Evolutionary conservation across 1,140 invertebrate species (phyloP), one percentile per base, ranked within the genome.

Genomic region (Drosophila sucinea): DNA sequence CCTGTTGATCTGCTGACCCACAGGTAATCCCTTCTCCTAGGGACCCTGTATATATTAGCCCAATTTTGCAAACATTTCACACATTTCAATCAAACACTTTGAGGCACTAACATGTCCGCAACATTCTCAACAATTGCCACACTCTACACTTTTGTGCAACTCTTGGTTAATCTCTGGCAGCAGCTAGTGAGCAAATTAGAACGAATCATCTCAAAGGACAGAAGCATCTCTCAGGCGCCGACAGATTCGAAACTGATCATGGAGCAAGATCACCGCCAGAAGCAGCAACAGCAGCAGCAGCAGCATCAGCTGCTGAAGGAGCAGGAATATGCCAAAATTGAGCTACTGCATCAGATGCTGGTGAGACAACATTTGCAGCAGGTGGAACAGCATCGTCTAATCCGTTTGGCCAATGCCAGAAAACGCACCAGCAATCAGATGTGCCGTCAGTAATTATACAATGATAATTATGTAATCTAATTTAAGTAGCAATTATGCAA

Each of bases 311-410:
- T 47, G 4, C 58, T 23, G 2, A 56, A 58, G 51, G 44, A 62
- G 5, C 25, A 55, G 47, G 65, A 55, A 4, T 60, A 85, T 57
- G 81, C 66, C 38, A 81, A 81, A 33, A 61, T 85, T 58, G 77
- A 77, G 51, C 51, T 85, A 25, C 61, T 84, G 47, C 81, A 85
- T 67, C 81, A 70, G 2, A 60, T 84, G 32, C 61, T 84, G 3
- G 81, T 84, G 11, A 60, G 47, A 41, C 81, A 84, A n/a, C 81
- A 85, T 33, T 29, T 84, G 62, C 64, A 81, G 51, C 73, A 84
- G 1, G 35, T 85, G 61, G 61, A 85, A 38, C 77, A 69, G 61
- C 77, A 78, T 10, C 65, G 81, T 38, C 64, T 73, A 17, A 40
- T 81, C 7, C 67, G 61, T 54, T 47, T 81, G 44, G 73, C 64